These are phyloP conservation scores for human (Homo sapiens) DNA, from an alignment of 2,113 vertebrate species.

Conservation along the genomic window DNA sequence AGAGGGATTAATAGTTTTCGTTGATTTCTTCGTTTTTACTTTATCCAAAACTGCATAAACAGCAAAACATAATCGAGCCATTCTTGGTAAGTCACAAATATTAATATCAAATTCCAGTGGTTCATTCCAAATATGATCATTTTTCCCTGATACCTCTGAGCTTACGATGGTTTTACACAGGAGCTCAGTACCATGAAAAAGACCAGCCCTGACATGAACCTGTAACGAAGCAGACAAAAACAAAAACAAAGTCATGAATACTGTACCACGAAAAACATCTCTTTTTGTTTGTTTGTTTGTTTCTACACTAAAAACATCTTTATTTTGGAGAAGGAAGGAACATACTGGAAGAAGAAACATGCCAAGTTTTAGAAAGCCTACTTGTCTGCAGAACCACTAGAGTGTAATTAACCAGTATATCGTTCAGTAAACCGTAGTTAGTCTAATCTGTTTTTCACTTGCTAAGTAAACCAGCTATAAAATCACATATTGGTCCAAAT, in stretches of 20 bases:
- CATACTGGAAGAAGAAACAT: not conserved
- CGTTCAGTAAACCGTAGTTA: not conserved
- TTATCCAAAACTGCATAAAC: constrained; percentile 98
- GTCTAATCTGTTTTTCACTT: not conserved
- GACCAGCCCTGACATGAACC: constrained; percentile 97
- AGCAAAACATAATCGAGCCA: constrained; percentile 97
- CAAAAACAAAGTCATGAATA: not conserved
- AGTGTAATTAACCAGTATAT: not conserved
- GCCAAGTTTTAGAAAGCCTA: not conserved
- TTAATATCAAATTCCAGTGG: constrained; percentile 95
- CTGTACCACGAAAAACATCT: not conserved
- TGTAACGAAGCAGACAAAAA: constrained; percentile 74
- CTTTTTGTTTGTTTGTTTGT: too few species aligned
- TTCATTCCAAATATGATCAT: constrained; percentile 94
- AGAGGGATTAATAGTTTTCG: constrained; percentile 91
- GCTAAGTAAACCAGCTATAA: not conserved
- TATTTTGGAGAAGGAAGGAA: not conserved
- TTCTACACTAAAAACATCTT: not conserved
- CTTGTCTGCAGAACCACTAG: not conserved
- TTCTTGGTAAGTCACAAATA: constrained; percentile 94
- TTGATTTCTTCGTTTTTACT: constrained; percentile 95
- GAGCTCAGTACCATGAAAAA: constrained; percentile 97
- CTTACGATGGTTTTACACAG: constrained; percentile 95
- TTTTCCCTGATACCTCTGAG: constrained; percentile 92
- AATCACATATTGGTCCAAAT: not conserved